phyloP scores from a whole-genome alignment of 2,113 vertebrate genomes.

The Pomatorhinus ruficollis region DNA sequence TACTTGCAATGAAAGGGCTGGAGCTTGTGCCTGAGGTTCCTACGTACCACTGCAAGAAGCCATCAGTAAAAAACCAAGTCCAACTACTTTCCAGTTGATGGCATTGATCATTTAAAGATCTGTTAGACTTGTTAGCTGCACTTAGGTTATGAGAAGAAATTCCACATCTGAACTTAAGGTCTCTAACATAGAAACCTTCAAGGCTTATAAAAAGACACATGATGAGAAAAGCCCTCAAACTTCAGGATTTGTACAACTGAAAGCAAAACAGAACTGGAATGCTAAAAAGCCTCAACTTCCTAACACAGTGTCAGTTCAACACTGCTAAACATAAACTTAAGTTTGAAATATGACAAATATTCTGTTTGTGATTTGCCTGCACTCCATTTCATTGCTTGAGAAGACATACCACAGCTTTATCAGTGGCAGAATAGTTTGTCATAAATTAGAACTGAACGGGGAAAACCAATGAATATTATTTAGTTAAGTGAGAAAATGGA shows the following conservation, averaged over 20 bases:
- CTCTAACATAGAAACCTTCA: neutral
- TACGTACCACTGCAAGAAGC: neutral
- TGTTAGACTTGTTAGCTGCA: neutral
- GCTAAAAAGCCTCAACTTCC: neutral
- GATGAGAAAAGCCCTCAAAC: neutral
- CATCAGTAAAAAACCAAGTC: neutral
- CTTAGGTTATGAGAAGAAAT: neutral
- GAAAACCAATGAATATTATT: neutral
- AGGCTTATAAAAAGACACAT: neutral
- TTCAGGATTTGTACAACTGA: neutral
- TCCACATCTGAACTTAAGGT: neutral
- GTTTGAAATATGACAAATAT: neutral
- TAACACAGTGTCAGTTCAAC: neutral
- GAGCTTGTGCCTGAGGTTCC: neutral
- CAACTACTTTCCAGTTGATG: neutral
- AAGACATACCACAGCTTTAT: neutral
- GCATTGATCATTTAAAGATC: neutral
- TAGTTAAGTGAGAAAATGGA: neutral
- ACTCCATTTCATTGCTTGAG: neutral
- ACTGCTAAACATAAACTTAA: neutral
- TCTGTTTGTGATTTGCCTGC: neutral
- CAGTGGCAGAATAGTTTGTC: neutral
- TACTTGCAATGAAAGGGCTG: neutral
- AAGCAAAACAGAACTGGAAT: neutral
- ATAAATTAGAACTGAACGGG: neutral